Evolutionary conservation across 2,888 invertebrate genomes (phyloP).

Genomic region (Pammene fasciana): DNA sequence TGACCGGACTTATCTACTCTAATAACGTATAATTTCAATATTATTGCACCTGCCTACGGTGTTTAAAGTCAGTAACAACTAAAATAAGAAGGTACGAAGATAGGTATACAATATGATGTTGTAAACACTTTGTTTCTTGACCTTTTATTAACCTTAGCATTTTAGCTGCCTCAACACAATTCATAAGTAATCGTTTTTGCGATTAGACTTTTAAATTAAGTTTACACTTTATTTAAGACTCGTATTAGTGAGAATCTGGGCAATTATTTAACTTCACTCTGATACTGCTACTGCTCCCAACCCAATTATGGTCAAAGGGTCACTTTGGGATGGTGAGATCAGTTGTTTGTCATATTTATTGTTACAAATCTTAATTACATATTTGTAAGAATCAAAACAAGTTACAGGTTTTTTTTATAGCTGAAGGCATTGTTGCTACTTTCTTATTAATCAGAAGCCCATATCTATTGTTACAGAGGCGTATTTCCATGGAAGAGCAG

Average conservation of each 20-base stretch:
- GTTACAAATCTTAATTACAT: too few species aligned
- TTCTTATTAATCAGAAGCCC: not conserved
- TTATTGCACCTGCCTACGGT: not conserved
- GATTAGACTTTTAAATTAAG: not conserved
- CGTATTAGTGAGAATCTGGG: not conserved
- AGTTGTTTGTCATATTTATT: too few species aligned
- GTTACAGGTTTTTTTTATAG: not conserved
- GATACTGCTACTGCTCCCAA: too few species aligned
- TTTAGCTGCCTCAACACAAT: not conserved
- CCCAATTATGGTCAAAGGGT: too few species aligned
- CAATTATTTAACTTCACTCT: too few species aligned
- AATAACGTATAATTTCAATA: not conserved
- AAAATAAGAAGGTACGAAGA: not conserved
- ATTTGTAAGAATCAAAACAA: not conserved
- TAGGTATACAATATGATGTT: not conserved
- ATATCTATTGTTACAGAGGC: conserved; percentile 72
- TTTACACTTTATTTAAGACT: not conserved
- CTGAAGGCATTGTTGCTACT: too few species aligned
- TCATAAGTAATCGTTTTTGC: not conserved
- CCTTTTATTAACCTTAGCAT: conserved; percentile 15
- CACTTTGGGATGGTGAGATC: too few species aligned
- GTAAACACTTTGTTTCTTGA: conserved; percentile 9
- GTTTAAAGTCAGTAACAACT: not conserved
- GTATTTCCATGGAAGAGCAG: conserved; percentile 82
- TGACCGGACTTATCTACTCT: not conserved